Percentiles rank a stretch among this genome's conserved stretches.
Evolutionary conservation across 2,113 vertebrate species (phyloP).

Genomic region (Mastomys natalensis): DNA sequence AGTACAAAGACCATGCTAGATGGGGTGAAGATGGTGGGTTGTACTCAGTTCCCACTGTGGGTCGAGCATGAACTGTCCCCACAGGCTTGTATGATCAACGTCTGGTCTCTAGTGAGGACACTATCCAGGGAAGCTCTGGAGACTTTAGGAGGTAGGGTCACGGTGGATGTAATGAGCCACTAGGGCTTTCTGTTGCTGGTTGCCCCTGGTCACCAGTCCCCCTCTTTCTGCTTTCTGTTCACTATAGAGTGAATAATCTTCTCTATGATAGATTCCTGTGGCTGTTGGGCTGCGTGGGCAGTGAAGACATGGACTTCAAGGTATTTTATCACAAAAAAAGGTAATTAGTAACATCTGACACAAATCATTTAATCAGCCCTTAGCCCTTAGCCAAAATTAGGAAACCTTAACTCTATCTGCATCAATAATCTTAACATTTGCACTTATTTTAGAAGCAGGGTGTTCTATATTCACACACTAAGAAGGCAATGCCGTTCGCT

Average conservation of each 20-base stretch:
- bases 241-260: background rate
- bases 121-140: background rate
- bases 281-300: background rate
- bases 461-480: background rate
- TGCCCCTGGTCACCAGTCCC: no score
- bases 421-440: slow-evolving; percentile 14
- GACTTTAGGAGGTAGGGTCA: background rate
- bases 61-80: background rate
- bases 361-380: slow-evolving; percentile 1
- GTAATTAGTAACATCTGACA: background rate
- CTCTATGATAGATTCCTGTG: background rate
- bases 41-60: background rate
- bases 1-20: background rate
- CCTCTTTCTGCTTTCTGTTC: background rate
- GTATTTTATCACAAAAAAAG: background rate
- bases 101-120: background rate
- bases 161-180: background rate
- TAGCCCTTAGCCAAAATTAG: background rate
- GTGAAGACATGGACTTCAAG: background rate
- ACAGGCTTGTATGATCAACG: no score
- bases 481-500: background rate
- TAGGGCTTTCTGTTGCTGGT: no score
- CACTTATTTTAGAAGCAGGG: background rate
- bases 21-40: background rate
- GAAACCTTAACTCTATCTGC: slow-evolving; percentile 4